Conservation (phyloP, 2,113 vertebrate genomes). For the Lathamus discolor region DNA sequence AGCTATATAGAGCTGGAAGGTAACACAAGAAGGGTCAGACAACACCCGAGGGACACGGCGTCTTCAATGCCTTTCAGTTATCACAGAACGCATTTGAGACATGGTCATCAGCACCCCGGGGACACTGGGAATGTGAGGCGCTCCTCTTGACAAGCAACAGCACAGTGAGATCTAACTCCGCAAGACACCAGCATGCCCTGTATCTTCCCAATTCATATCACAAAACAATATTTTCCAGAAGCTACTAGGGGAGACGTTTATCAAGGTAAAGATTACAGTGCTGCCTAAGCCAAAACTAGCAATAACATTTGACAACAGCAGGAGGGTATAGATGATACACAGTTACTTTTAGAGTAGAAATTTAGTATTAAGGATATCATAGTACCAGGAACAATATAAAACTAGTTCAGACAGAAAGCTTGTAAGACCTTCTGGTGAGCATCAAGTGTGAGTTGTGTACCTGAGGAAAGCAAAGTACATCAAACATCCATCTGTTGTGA, state of each 20-base stretch:
- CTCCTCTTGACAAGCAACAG: neutral
- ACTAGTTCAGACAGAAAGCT: neutral
- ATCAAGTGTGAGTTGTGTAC: neutral
- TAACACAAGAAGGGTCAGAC: neutral
- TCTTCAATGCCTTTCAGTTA: neutral
- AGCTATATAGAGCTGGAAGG: neutral
- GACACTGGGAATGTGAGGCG: neutral
- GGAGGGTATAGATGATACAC: neutral
- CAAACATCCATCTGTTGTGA: neutral
- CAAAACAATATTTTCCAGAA: neutral
- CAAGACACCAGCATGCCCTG: neutral
- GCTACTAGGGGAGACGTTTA: neutral
- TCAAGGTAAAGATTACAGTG: neutral
- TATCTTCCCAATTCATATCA: neutral
- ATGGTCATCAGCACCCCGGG: neutral
- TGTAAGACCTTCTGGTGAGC: neutral
- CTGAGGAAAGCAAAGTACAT: neutral
- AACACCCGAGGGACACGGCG: accelerated
- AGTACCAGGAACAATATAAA: neutral
- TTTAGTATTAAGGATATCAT: neutral
- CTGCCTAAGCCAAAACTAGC: neutral
- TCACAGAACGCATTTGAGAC: neutral
- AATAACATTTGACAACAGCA: neutral
- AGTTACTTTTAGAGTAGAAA: neutral
- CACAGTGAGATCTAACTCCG: neutral